These are phyloP conservation scores for Spisula solida DNA, from an alignment of 2,888 invertebrate genomes.

Conservation along the genomic window DNA sequence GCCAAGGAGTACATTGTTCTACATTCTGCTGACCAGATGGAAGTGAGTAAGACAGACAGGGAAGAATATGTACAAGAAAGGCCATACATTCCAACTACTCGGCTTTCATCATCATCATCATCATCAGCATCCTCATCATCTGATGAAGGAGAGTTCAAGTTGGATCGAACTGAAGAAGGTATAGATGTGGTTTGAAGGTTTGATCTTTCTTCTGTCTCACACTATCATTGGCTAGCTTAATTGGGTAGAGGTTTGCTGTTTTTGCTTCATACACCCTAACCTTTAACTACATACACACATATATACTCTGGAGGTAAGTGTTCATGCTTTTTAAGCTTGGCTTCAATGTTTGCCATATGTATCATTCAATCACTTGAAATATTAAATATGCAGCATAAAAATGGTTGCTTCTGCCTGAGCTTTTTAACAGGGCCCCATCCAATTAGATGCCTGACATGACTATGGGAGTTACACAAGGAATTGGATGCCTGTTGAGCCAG, in stretches of 20 bases:
- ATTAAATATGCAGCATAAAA: background rate
- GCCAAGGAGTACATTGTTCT: slow-evolving; percentile 61
- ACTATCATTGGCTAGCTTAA: slow-evolving; percentile 15
- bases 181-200: slow-evolving; percentile 39
- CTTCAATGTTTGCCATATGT: slow-evolving; percentile 14
- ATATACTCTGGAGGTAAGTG: background rate
- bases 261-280: slow-evolving; percentile 10
- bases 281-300: background rate
- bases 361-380: background rate
- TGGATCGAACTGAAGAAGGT: slow-evolving; percentile 30
- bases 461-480: no score
- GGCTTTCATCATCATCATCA: slow-evolving; percentile 33
- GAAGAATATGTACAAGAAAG: slow-evolving; percentile 42
- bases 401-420: background rate
- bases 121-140: slow-evolving; percentile 37
- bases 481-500: no score
- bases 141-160: slow-evolving; percentile 38
- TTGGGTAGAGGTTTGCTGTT: slow-evolving; percentile 24
- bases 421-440: background rate
- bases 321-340: slow-evolving; percentile 5
- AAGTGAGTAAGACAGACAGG: background rate
- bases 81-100: slow-evolving; percentile 23
- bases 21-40: slow-evolving; percentile 11
- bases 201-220: slow-evolving; percentile 25
- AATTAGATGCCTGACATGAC: background rate